These are phyloP conservation scores for Anoplius nigerrimus DNA, from an alignment of 2,888 invertebrate genomes.

Conservation along the genomic window DNA sequence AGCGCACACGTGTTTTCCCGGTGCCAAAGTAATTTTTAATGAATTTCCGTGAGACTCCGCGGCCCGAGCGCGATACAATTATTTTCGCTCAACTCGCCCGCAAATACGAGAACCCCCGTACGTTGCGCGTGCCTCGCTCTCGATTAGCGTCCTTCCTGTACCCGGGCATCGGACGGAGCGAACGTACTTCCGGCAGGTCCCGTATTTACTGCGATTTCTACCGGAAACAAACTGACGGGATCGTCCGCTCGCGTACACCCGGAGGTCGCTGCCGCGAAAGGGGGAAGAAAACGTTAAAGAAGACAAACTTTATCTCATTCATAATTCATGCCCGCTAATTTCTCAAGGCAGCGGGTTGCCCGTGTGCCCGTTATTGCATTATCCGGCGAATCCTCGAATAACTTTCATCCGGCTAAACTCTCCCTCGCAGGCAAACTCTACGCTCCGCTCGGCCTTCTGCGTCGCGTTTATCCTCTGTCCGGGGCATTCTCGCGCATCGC, in stretches of 20 bases:
- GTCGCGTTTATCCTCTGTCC: neutral
- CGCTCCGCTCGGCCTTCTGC: constrained; percentile 9
- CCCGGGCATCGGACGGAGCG: too few species aligned
- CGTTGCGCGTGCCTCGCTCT: too few species aligned
- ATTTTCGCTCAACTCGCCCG: too few species aligned
- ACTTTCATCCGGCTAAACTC: constrained; percentile 47
- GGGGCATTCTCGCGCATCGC: constrained; percentile 2
- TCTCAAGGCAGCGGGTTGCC: constrained; percentile 45
- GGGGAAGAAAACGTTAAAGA: constrained; percentile 54
- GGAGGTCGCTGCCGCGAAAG: constrained; percentile 12
- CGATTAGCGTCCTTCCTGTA: too few species aligned
- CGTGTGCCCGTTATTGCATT: constrained; percentile 57
- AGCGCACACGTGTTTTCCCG: too few species aligned
- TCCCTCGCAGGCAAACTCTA: constrained; percentile 12
- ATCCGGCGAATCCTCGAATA: constrained; percentile 59
- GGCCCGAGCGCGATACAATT: too few species aligned
- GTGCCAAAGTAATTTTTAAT: too few species aligned
- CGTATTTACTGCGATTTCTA: too few species aligned
- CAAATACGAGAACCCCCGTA: too few species aligned
- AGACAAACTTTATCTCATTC: constrained; percentile 57
- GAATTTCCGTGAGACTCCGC: too few species aligned
- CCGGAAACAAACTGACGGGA: too few species aligned
- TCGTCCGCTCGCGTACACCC: constrained; percentile 11
- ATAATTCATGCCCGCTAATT: constrained; percentile 60
- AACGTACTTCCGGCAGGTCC: too few species aligned